A percentile compares a stretch with the other conserved stretches of the same genome.
phyloP scores from a whole-genome alignment of 2,888 invertebrate species.

The Plagodis pulveraria region DNA sequence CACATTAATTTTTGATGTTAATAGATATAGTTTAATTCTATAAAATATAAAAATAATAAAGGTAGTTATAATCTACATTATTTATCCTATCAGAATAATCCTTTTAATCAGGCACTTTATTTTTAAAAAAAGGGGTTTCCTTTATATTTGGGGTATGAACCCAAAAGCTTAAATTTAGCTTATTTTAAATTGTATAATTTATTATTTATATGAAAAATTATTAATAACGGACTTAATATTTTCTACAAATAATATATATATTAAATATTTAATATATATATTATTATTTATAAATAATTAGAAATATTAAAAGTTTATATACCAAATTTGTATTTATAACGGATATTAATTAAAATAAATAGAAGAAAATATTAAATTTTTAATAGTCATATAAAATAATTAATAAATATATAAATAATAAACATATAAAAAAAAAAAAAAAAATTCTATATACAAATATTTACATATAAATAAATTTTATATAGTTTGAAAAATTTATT shows the following conservation, averaged over 20 bases:
- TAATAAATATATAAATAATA: conserved; percentile 30
- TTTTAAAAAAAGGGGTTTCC: conserved; percentile 72
- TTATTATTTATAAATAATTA: conserved; percentile 39
- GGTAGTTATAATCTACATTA: conserved; percentile 64
- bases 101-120: conserved; percentile 79
- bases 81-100: conserved; percentile 79
- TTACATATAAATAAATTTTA: conserved; percentile 69
- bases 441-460: conserved; percentile 58
- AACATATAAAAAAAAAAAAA: conserved; percentile 60
- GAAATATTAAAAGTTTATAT: conserved; percentile 39
- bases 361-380: conserved; percentile 41
- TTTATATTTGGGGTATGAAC: conserved; percentile 86
- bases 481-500: conserved; percentile 79
- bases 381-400: conserved; percentile 29
- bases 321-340: conserved; percentile 41
- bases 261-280: conserved; percentile 36
- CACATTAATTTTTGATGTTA: conserved; percentile 86
- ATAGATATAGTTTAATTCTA: conserved; percentile 86
- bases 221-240: conserved; percentile 34
- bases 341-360: conserved; percentile 45
- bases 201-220: conserved; percentile 47
- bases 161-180: conserved; percentile 86
- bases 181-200: conserved; percentile 61
- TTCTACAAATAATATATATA: conserved; percentile 22
- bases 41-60: conserved; percentile 83